These are phyloP conservation scores for Melanotus villosus DNA, from an alignment of 2,888 invertebrate genomes.

Conservation along the genomic window DNA sequence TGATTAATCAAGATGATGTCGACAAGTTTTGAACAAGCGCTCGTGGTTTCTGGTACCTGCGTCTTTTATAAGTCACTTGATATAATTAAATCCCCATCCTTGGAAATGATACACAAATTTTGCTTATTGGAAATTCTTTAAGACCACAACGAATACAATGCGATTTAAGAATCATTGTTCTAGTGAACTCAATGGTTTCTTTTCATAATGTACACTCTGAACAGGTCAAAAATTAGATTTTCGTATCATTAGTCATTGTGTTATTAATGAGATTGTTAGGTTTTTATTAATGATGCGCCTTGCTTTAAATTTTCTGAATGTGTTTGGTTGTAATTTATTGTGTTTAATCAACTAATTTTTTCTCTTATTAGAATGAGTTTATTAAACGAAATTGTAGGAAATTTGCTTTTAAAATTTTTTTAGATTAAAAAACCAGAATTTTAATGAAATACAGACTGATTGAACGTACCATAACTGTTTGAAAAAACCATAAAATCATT, in stretches of 20 bases:
- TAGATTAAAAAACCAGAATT: too few species aligned
- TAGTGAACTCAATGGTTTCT: not conserved
- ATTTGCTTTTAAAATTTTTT: too few species aligned
- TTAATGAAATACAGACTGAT: too few species aligned
- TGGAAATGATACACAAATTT: not conserved
- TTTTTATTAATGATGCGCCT: not conserved
- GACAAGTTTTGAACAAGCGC: not conserved
- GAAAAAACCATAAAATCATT: too few species aligned
- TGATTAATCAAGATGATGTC: conserved; percentile 15
- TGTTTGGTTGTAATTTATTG: too few species aligned
- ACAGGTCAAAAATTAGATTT: not conserved
- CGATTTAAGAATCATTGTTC: not conserved
- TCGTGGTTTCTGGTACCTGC: conserved; percentile 1
- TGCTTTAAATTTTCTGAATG: too few species aligned
- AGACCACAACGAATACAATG: too few species aligned
- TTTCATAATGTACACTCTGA: not conserved
- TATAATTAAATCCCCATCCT: not conserved
- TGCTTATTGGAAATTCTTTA: not conserved
- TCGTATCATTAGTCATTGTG: not conserved
- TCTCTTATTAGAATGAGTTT: too few species aligned
- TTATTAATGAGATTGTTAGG: not conserved
- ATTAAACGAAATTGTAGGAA: too few species aligned
- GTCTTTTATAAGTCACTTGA: not conserved
- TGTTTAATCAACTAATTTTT: too few species aligned
- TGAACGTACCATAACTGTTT: too few species aligned